Base-by-base conservation (phyloP, 2,113 vertebrate species). In the Grantiella picta region DNA sequence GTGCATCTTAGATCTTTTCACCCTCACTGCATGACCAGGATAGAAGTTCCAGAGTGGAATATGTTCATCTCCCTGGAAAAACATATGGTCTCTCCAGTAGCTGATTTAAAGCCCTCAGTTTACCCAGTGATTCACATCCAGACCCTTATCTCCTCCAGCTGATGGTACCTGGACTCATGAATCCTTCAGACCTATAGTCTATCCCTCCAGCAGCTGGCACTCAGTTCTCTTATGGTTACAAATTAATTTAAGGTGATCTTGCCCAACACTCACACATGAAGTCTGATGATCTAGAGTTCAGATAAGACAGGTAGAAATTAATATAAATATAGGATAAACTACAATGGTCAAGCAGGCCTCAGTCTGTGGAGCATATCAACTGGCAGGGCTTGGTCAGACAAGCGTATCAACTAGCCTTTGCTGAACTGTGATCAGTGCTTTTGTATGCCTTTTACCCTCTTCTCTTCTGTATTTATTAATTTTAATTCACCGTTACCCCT, bases 41-140 rank as follows among this genome's bases (percentile, higher is more conserved):
- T 35, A 15, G n/a, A n/a, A 72, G 25, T 45, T 59, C 14, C 3
- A 10, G 2, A 45, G 5, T 12, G 18, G 17, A 54, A 7, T n/a
- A 72, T 24, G 54, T 11, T 19, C 2, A 53, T 8, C 5, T 35
- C 17, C 11, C 27, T 64, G n/a, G 31, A 71, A 89, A 49, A 83
- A 19, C 10, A 29, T 1, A 27, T 1, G 0, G 2, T 81, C 9
- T 63, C 12, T 81, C 12, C 27, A 73, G 29, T 1, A 57, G 18
- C 9, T 73, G 15, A 35, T 73, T 73, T 84, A n/a, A 73, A 69
- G 12, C 3, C 24, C 21, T 59, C 25, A 16, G 12, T 84, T 84
- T 52, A 33, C 9, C 11, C 14, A 68, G 4, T 56, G 36, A 42
- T 65, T 57, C 20, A 7, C 2, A 12, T 6, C 10, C 9, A 68